Evolutionary conservation across 2,113 vertebrate species (phyloP).

Genomic region (Ptilonorhynchus violaceus): DNA sequence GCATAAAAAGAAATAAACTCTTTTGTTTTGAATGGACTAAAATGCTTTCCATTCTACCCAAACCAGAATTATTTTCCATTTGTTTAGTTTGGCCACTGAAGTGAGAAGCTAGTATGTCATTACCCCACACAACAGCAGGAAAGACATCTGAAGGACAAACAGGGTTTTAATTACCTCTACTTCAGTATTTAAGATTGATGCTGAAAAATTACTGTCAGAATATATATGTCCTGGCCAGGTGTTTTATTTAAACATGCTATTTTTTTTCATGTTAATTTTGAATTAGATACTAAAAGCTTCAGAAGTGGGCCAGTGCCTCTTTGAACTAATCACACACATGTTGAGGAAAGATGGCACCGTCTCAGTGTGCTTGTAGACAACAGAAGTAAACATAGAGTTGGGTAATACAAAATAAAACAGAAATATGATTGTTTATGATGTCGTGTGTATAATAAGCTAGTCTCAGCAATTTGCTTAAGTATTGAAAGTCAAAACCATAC

Average conservation of each 20-base stretch:
- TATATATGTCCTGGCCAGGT: background rate
- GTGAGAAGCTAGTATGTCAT: background rate
- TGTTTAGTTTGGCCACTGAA: background rate
- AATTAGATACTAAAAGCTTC: background rate
- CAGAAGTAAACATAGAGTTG: background rate
- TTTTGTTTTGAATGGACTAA: background rate
- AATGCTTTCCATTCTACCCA: background rate
- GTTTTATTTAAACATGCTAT: no score
- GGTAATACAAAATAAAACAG: background rate
- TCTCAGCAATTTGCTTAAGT: background rate
- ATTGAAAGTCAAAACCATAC: background rate
- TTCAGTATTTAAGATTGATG: background rate
- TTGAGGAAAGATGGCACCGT: fast-evolving
- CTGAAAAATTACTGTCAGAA: background rate
- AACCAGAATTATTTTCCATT: background rate
- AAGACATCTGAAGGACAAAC: background rate
- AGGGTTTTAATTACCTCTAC: background rate
- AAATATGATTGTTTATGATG: background rate
- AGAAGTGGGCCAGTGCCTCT: background rate
- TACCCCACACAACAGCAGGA: background rate
- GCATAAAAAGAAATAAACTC: background rate
- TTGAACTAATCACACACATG: background rate
- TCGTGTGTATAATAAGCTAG: background rate
- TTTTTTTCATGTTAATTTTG: background rate
- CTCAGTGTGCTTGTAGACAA: background rate